Evolutionary conservation across 2,113 vertebrate genomes (phyloP).

Genomic region (Jaculus jaculus): DNA sequence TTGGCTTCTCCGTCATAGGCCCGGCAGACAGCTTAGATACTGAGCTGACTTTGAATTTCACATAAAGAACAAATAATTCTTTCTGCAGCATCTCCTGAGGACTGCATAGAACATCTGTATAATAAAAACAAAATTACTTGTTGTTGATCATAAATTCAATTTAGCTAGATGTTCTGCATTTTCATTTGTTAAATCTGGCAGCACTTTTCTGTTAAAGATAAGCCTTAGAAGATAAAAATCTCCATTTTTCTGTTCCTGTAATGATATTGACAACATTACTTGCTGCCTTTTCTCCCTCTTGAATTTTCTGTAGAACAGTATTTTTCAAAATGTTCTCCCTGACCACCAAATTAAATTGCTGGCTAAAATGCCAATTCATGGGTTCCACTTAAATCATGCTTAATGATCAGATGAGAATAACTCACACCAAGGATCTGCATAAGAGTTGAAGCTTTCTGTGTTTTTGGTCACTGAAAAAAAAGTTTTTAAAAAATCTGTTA

Average conservation of each 20-base stretch:
- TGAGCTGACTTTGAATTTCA: background rate
- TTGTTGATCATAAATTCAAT: constrained; percentile 19
- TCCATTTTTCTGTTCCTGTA: background rate
- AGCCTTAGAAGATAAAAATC: background rate
- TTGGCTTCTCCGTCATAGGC: background rate
- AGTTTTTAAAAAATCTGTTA: background rate
- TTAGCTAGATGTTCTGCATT: background rate
- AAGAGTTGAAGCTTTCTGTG: background rate
- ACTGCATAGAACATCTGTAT: background rate
- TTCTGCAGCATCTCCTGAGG: background rate
- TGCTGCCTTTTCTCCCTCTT: background rate
- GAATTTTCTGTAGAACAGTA: background rate
- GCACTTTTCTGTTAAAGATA: background rate
- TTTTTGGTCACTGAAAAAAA: too few species aligned
- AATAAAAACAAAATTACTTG: background rate
- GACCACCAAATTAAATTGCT: background rate
- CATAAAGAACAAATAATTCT: background rate
- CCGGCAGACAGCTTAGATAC: background rate
- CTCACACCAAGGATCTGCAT: background rate
- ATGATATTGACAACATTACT: constrained; percentile 4
- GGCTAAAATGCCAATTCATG: background rate
- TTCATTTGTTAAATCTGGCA: constrained; percentile 7
- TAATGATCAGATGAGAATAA: background rate
- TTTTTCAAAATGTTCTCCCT: background rate
- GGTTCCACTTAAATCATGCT: background rate